A percentile compares a stretch with the other conserved stretches of the same genome.
Evolutionary conservation across 2,888 invertebrate genomes (phyloP).

Genomic region (Cantharis flavilabris): DNA sequence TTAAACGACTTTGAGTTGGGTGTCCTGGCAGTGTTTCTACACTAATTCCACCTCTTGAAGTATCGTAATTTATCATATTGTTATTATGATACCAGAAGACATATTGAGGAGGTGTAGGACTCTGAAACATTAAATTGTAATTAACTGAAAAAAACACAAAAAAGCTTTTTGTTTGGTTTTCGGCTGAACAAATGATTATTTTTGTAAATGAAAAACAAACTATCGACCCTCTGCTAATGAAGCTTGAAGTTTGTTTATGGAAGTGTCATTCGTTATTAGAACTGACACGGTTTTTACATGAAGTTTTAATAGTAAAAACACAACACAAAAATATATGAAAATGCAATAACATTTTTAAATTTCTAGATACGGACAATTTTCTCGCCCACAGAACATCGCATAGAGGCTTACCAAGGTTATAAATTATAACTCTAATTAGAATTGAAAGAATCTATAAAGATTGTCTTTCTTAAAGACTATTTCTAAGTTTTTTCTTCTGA

Average conservation of each 20-base stretch:
- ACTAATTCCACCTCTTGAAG: slow-evolving; percentile 76
- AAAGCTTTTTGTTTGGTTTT: not conserved
- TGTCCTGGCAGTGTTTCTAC: slow-evolving; percentile 85
- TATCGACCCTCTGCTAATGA: not conserved
- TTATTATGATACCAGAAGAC: slow-evolving; percentile 96
- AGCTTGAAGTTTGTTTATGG: not conserved
- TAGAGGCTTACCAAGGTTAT: no score
- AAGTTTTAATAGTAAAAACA: not conserved
- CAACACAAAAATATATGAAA: not conserved
- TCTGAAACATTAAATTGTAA: slow-evolving; percentile 62
- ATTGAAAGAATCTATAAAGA: no score
- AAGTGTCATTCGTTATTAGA: not conserved
- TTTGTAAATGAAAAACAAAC: not conserved
- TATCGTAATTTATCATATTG: slow-evolving; percentile 92
- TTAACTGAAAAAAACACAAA: not conserved
- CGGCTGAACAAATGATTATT: not conserved
- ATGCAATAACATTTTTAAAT: not conserved
- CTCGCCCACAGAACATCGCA: no score
- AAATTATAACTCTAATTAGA: no score
- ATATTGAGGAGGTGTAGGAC: slow-evolving; percentile 90
- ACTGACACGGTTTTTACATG: not conserved
- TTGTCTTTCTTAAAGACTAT: no score
- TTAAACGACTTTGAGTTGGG: slow-evolving; percentile 83
- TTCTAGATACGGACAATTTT: no score
- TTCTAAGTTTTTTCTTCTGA: no score